Evolutionary conservation across 2,113 vertebrate genomes (phyloP), one percentile per base, ranked within the genome.

Genomic region (Donacobius atricapilla): DNA sequence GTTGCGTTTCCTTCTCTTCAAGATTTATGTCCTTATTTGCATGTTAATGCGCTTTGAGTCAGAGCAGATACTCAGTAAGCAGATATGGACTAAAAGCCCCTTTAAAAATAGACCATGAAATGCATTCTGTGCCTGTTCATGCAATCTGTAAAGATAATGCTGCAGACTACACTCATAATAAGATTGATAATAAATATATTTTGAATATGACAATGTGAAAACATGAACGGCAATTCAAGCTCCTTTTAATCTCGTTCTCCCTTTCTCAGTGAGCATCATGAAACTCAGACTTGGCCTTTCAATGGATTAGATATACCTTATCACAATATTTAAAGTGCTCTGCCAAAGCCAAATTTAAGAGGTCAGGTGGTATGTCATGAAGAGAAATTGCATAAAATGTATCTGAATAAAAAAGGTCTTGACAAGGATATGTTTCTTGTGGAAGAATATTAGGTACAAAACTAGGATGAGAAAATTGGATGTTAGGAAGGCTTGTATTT

Each of bases 21-120:
- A 93, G 57, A 87, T 94, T 95, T 93, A 84, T 87, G 39, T 64
- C 56, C 51, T 90, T 93, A 92, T 93, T 94, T 95, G 69, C 90
- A 91, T 69, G 53, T 61, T 94, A 89, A 93, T 93, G 50, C 4
- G 3, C 45, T 89, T 73, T 69, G 69, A 89, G n/a, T 83, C 70
- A 71, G 42, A 91, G 37, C 44, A 94, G 37, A 83, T 51, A 60
- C 40, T 86, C 51, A 42, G 22, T 60, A 82, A 96, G 44, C 40
- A 96, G 75, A 93, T 68, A 89, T 8, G 22, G 39, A 95, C 88
- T 90, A 91, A 80, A n/a, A 94, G 7, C 5, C 39, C 31, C 35
- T 86, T 93, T 76, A 90, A 95, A 95, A 93, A 87, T 33, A 78
- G 73, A 65, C 68, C 37, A 21, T 37, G 64, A 92, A 90, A 33